Percentiles rank a stretch among this genome's conserved stretches.
phyloP scores from a whole-genome alignment of 1,140 invertebrate genomes.

The Ridgeia piscesae region DNA sequence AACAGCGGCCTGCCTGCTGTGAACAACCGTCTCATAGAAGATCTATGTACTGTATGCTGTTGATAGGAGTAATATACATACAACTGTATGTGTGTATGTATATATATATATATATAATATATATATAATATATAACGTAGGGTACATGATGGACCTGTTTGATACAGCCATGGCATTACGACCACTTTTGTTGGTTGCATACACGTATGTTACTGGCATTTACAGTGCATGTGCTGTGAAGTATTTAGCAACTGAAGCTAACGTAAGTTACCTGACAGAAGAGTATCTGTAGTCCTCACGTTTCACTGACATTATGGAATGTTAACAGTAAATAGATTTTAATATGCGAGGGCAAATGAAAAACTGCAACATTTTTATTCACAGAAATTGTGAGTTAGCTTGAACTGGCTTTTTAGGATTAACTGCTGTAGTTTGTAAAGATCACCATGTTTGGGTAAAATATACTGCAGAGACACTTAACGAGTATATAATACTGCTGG shows the following conservation, averaged over 20 bases:
- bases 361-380: neutral
- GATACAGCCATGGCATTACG: neutral
- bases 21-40: too few species aligned
- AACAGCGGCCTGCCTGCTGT: too few species aligned
- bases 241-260: neutral
- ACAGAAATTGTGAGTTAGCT: neutral
- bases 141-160: too few species aligned
- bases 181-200: neutral
- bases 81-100: too few species aligned
- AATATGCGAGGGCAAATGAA: neutral
- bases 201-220: neutral
- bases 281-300: too few species aligned
- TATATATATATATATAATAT: too few species aligned
- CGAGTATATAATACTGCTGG: neutral
- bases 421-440: neutral
- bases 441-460: neutral
- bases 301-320: neutral
- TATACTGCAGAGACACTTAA: too few species aligned
- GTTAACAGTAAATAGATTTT: neutral
- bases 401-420: neutral
- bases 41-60: too few species aligned
- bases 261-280: neutral
- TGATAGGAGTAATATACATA: too few species aligned
- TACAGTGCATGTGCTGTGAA: neutral
- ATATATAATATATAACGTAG: too few species aligned